A percentile compares a stretch with the other conserved stretches of the same genome.
Conservation (phyloP, 2,113 vertebrate genomes). For the Gopherus evgoodei region DNA sequence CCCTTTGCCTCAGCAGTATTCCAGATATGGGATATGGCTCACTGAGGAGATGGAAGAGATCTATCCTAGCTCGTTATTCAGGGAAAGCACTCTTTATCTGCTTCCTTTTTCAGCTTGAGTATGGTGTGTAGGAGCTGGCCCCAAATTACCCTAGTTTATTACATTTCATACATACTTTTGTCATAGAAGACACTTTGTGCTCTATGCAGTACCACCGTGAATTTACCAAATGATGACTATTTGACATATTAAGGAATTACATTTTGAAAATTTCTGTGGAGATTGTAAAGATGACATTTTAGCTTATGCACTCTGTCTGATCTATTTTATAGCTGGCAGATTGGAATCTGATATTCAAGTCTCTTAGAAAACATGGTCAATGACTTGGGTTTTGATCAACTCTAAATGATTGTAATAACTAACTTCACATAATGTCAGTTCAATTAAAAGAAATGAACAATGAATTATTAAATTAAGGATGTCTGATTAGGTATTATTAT, state of each 20-base stretch:
- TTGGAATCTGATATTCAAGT: background rate
- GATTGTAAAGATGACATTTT: background rate
- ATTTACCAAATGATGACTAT: background rate
- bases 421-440: background rate
- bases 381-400: background rate
- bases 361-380: background rate
- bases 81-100: background rate
- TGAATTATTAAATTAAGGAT: background rate
- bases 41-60: background rate
- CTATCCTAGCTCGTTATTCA: background rate
- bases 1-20: conserved; percentile 19
- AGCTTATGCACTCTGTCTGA: background rate
- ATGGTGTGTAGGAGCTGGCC: background rate
- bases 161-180: background rate
- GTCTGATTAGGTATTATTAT: background rate
- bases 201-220: background rate
- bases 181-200: background rate
- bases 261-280: background rate
- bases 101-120: background rate
- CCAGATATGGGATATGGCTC: background rate
- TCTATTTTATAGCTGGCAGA: background rate
- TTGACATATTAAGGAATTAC: background rate
- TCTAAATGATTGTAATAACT: background rate
- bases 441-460: conserved; percentile 5
- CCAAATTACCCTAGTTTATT: background rate